Percentiles rank a stretch among this genome's conserved stretches.
Evolutionary conservation across 1,140 invertebrate genomes (phyloP).

Genomic region (Drosophila melanica): DNA sequence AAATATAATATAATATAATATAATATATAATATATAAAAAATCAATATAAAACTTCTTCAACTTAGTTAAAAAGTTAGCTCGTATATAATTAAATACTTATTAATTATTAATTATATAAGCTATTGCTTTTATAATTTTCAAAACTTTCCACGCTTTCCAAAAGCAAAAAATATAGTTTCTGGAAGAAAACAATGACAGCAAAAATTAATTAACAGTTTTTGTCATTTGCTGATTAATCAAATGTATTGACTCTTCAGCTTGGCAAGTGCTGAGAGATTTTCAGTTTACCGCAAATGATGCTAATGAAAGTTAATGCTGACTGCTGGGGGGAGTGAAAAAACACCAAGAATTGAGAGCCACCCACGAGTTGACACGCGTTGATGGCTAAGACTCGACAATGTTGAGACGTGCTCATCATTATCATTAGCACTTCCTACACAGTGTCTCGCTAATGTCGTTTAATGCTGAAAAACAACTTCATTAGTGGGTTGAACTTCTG

Average conservation of each 20-base stretch:
- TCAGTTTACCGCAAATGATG: neutral
- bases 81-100: too few species aligned
- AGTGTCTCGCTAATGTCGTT: slow-evolving; percentile 21
- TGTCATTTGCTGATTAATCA: slow-evolving; percentile 20
- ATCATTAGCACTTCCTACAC: slow-evolving; percentile 37
- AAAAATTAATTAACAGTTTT: slow-evolving; percentile 4
- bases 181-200: slow-evolving; percentile 3
- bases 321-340: neutral
- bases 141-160: neutral
- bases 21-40: too few species aligned
- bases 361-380: slow-evolving; percentile 19
- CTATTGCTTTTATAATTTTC: neutral
- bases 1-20: too few species aligned
- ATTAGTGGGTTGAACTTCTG: slow-evolving; percentile 35
- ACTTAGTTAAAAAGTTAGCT: too few species aligned
- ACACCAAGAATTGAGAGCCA: slow-evolving; percentile 8
- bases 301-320: slow-evolving; percentile 8
- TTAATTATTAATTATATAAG: too few species aligned
- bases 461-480: slow-evolving; percentile 36
- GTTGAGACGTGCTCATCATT: slow-evolving; percentile 31
- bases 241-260: slow-evolving; percentile 15
- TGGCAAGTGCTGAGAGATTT: slow-evolving; percentile 4
- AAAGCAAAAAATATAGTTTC: neutral
- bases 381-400: slow-evolving; percentile 1
- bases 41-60: too few species aligned